These are phyloP conservation scores for Epicauta chinensis DNA, from an alignment of 1,140 invertebrate species.

Conservation along the genomic window DNA sequence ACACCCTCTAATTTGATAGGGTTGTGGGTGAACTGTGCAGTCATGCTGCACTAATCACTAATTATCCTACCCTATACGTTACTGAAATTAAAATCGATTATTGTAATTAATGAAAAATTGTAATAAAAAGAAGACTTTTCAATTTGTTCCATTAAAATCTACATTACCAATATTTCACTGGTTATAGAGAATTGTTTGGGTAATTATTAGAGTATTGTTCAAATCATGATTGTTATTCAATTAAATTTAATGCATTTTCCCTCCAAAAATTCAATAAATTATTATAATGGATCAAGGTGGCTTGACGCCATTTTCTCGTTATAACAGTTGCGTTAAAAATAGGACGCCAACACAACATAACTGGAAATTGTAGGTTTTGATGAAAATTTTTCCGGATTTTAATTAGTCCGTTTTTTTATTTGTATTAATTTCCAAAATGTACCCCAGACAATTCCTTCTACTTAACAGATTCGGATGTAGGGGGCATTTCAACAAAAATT, in stretches of 20 bases:
- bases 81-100: conserved; percentile 6
- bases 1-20: conserved; percentile 41
- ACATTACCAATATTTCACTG: too few species aligned
- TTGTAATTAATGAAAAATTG: too few species aligned
- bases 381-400: too few species aligned
- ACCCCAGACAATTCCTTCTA: conserved; percentile 37
- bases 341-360: conserved; percentile 7
- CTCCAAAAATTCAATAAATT: too few species aligned
- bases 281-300: neutral
- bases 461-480: conserved; percentile 50
- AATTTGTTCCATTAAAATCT: too few species aligned
- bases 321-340: conserved; percentile 17
- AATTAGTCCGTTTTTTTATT: too few species aligned
- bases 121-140: too few species aligned
- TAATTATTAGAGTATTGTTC: too few species aligned
- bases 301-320: conserved; percentile 24
- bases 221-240: too few species aligned
- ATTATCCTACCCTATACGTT: too few species aligned
- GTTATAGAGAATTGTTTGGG: too few species aligned
- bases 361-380: neutral
- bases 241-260: neutral
- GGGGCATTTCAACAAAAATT: conserved; percentile 65
- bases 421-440: neutral
- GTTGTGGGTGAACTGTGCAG: conserved; percentile 31
- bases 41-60: conserved; percentile 29